These are phyloP conservation scores for Anser cygnoides DNA, from an alignment of 2,113 vertebrate species.

Conservation along the genomic window DNA sequence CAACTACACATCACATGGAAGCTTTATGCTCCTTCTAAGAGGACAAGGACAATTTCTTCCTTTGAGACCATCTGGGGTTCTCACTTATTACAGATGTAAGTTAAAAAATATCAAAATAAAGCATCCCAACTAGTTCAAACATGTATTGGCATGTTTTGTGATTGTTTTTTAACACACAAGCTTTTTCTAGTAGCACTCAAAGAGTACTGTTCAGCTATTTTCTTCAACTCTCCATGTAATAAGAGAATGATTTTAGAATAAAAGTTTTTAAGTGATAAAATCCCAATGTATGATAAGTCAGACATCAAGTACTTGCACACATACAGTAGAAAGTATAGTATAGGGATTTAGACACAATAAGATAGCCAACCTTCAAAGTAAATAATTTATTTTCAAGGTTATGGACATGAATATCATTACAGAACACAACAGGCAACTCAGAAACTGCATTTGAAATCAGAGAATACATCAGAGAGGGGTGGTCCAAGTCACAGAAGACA, in stretches of 20 bases:
- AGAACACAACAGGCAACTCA: neutral
- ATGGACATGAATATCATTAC: neutral
- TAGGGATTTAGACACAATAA: neutral
- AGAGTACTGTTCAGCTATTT: neutral
- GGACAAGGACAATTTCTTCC: neutral
- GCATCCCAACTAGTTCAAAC: neutral
- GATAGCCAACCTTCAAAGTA: neutral
- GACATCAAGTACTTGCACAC: neutral
- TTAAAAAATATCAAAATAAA: neutral
- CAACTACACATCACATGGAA: neutral
- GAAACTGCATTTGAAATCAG: slow-evolving; percentile 9
- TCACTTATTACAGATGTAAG: neutral
- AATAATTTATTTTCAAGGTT: slow-evolving; percentile 35
- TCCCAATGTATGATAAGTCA: neutral
- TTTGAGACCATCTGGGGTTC: neutral
- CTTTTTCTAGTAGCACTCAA: neutral
- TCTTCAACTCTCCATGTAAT: neutral
- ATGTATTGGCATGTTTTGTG: fast-evolving
- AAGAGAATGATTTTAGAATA: neutral
- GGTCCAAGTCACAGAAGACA: neutral
- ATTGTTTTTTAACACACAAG: neutral
- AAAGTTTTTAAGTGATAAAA: fast-evolving
- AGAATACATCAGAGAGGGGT: neutral
- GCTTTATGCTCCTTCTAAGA: neutral
- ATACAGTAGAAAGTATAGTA: neutral